Evolutionary conservation across 2,113 vertebrate genomes (phyloP).

Genomic region (Pantherophis guttatus): DNA sequence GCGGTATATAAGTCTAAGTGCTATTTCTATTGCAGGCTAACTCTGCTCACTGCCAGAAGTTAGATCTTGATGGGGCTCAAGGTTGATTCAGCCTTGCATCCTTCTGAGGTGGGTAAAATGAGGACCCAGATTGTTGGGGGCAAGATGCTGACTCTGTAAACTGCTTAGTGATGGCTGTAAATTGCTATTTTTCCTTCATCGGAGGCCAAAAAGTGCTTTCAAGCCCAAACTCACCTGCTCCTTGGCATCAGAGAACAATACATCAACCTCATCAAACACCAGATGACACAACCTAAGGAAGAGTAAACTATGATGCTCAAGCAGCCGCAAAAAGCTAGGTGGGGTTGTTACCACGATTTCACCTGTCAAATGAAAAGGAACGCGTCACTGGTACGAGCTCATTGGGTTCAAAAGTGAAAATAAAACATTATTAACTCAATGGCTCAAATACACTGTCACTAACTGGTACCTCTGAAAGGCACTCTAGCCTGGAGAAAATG

Average conservation of each 20-base stretch:
- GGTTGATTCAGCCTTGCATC: no score
- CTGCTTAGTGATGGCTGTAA: no score
- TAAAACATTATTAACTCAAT: not conserved
- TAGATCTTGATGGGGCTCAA: no score
- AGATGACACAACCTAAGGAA: constrained; percentile 84
- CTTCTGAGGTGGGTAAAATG: no score
- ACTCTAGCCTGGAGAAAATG: not conserved
- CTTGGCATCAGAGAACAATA: constrained; percentile 72
- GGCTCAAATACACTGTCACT: not conserved
- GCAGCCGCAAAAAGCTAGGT: constrained; percentile 75
- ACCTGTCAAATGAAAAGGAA: constrained; percentile 67
- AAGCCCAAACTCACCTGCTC: constrained; percentile 72
- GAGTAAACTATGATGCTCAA: constrained; percentile 70
- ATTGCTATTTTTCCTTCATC: not conserved
- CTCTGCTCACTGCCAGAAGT: no score
- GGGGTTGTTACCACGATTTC: constrained; percentile 85
- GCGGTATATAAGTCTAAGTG: no score
- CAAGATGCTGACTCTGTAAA: no score
- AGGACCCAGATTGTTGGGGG: no score
- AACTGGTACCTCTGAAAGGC: not conserved
- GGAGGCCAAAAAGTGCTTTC: not conserved
- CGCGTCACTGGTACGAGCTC: not conserved
- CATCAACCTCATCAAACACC: constrained; percentile 80
- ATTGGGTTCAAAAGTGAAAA: not conserved
- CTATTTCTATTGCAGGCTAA: no score